Conservation (phyloP, 2,113 vertebrate species). For the Ictidomys tridecemlineatus region DNA sequence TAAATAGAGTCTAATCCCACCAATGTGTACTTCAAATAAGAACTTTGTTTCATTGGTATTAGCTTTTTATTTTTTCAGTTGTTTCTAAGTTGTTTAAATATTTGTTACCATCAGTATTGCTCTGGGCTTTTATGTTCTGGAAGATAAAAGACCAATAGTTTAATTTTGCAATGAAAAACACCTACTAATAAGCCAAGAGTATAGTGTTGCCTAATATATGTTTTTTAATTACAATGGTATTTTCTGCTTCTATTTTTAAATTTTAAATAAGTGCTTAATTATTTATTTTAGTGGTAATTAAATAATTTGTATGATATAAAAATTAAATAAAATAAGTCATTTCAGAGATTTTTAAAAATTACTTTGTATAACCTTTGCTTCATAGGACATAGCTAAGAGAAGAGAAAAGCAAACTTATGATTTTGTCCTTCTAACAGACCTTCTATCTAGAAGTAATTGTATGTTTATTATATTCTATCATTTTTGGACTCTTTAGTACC, state of each 20-base stretch:
- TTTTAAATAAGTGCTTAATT: constrained; percentile 68
- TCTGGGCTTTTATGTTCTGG: constrained; percentile 43
- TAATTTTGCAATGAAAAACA: constrained; percentile 65
- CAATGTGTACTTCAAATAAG: constrained; percentile 71
- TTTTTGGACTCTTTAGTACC: background rate
- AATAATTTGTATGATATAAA: constrained; percentile 38
- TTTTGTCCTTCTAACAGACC: background rate
- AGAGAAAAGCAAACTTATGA: background rate
- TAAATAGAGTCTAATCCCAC: constrained; percentile 76
- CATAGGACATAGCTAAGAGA: background rate
- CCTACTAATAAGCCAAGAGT: constrained; percentile 25
- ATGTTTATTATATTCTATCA: background rate
- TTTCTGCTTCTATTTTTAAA: constrained; percentile 60
- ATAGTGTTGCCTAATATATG: constrained; percentile 60
- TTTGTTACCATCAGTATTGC: constrained; percentile 64
- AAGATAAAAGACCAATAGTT: constrained; percentile 61
- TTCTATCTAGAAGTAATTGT: background rate
- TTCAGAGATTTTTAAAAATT: constrained; percentile 51
- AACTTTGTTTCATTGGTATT: constrained; percentile 74
- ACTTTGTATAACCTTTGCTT: background rate
- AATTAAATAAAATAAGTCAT: constrained; percentile 60
- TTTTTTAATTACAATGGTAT: constrained; percentile 68
- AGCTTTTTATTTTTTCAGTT: constrained; percentile 79
- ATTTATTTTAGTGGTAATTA: constrained; percentile 69
- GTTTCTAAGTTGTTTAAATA: constrained; percentile 77